Evolutionary conservation across 2,113 vertebrate species (phyloP), one percentile per base, ranked within the genome.

Genomic region (Rostratula benghalensis): DNA sequence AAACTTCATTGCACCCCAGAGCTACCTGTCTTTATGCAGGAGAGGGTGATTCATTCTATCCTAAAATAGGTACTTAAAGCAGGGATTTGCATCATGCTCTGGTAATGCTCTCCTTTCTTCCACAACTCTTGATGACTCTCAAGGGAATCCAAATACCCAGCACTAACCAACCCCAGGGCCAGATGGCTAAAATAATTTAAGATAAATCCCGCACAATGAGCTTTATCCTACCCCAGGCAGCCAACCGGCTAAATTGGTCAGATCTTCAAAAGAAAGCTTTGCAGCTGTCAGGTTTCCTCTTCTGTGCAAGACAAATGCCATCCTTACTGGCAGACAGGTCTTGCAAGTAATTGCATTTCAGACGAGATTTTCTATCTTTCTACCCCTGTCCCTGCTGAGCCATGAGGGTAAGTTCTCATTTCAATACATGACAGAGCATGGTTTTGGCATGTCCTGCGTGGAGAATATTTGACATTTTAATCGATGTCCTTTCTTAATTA

Each of bases 401-500:
- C 17, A 1, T 4, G 1, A 9, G 45, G 39, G 61, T 61, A 71
- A 33, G 80, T 79, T 91, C 83, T 78, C 45, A 33, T 82, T 90
- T 85, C 86, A 81, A 83, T 86, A 90, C 65, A 93, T 1, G 8
- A 90, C 0, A 0, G n/a, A 86, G 43, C 2, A 3, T 84, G 80
- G 86, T 61, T 92, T 69, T 87, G 69, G 80, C 70, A 21, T 90
- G 89, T 91, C 95, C 74, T 82, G 30, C n/a, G 41, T 0, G 3
- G 31, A 92, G 59, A 37, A 9, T 53, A 60, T 96, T 90, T 96
- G 94, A 93, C 88, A 94, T 79, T 96, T 95, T 93, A 96, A 97
- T 96, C 93, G 68, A 89, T 92, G 80, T 6, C 92, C 81, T 97
- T 96, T 96, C 35, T 96, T 96, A 96, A 96, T 97, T 97, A 95